Conservation (phyloP, 37 sponge, comb jelly and placozoan genomes). For the Corticium candelabrum region DNA sequence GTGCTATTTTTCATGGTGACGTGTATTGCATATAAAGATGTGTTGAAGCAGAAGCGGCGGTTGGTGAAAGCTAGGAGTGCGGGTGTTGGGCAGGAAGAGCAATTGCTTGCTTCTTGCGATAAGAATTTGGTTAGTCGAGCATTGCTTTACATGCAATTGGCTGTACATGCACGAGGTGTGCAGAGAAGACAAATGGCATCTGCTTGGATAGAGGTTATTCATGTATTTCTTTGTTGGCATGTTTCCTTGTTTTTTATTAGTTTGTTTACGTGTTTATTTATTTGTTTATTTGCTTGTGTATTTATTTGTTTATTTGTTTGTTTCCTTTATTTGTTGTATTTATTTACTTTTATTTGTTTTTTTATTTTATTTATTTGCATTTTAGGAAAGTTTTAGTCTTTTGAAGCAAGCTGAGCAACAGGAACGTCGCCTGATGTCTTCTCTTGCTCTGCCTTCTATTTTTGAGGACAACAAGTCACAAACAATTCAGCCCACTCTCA, state of each 20-base stretch:
- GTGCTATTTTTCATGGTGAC: too few relatives aligned
- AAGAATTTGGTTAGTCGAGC: not conserved
- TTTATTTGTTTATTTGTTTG: not conserved
- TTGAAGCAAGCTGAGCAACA: not conserved
- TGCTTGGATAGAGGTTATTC: not conserved
- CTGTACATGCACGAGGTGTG: not conserved
- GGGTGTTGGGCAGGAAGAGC: too few relatives aligned
- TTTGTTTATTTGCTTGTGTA: not conserved
- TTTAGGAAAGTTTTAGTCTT: not conserved
- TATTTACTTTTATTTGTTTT: not conserved
- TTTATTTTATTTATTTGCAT: not conserved
- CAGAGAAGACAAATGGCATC: not conserved
- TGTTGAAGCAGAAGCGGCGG: too few relatives aligned
- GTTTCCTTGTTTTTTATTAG: not conserved
- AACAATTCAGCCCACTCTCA: not conserved
- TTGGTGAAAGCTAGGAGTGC: too few relatives aligned
- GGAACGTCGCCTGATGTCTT: not conserved
- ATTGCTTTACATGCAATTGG: not conserved
- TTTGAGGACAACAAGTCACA: not conserved
- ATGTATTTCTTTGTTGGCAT: not conserved
- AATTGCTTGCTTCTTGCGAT: too few relatives aligned
- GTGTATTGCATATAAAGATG: too few relatives aligned
- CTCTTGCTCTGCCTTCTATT: not conserved
- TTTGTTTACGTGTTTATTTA: not conserved
- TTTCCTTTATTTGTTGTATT: too few relatives aligned